Percentiles rank a stretch among this genome's conserved stretches.
Conservation (phyloP, 1,140 invertebrate species). For the Marisa cornuarietis region DNA sequence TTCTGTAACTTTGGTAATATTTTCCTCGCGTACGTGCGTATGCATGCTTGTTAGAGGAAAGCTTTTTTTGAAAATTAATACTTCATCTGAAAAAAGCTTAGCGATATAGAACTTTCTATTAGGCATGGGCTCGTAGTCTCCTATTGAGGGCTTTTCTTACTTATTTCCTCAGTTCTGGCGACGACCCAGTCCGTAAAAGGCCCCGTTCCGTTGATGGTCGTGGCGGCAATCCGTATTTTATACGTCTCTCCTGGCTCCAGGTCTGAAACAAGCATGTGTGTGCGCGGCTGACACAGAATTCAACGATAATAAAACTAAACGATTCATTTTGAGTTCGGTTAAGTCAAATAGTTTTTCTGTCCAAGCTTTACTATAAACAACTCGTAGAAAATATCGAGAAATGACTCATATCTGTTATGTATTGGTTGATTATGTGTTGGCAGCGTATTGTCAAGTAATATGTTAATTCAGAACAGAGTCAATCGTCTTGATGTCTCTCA, state of each 20-base stretch:
- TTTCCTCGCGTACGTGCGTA: too few relatives aligned
- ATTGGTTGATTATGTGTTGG: background rate
- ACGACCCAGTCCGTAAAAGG: slow-evolving; percentile 90
- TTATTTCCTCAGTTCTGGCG: slow-evolving; percentile 76
- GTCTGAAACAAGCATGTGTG: slow-evolving; percentile 44
- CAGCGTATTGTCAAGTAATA: background rate
- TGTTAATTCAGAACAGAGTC: background rate
- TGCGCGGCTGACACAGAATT: background rate
- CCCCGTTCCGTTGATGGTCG: slow-evolving; percentile 93
- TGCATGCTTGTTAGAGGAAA: background rate
- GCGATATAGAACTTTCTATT: slow-evolving; percentile 35
- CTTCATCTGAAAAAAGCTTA: background rate
- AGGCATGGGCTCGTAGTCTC: too few relatives aligned
- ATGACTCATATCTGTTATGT: too few relatives aligned
- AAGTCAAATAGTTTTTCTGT: background rate
- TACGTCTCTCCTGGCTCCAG: slow-evolving; percentile 82
- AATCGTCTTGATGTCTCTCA: too few relatives aligned
- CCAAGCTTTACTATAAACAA: background rate
- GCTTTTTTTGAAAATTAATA: background rate
- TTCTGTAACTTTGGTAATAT: too few relatives aligned
- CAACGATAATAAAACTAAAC: background rate
- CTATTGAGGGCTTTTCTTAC: too few relatives aligned
- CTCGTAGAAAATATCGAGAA: too few relatives aligned
- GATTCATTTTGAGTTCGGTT: background rate
- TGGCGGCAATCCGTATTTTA: slow-evolving; percentile 85